A percentile compares a stretch with the other conserved stretches of the same genome.
Conservation (phyloP, 37 sponge, comb jelly and placozoan species). For the Theonella swinhoei region DNA sequence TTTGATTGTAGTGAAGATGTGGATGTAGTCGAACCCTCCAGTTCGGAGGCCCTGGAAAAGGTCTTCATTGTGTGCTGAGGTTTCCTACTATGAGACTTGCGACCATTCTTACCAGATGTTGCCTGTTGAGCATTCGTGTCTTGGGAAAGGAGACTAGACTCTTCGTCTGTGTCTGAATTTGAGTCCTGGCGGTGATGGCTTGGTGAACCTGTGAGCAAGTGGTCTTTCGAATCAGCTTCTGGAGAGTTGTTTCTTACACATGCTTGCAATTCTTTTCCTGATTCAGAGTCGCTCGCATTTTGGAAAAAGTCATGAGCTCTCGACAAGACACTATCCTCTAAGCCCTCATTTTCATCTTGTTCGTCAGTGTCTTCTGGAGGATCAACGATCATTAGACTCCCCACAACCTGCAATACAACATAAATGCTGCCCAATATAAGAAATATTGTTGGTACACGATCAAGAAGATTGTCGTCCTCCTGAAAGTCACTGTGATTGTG, state of each 20-base stretch:
- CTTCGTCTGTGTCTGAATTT: too few species aligned
- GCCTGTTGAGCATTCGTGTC: background rate
- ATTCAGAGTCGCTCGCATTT: background rate
- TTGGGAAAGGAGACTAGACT: background rate
- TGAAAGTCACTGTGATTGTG: constrained; percentile 49
- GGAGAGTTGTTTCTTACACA: background rate
- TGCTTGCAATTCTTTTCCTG: background rate
- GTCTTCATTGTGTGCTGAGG: background rate
- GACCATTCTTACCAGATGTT: background rate
- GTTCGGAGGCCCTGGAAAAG: background rate
- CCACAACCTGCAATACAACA: constrained; percentile 70
- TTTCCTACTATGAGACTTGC: background rate
- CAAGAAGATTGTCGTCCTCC: constrained; percentile 58
- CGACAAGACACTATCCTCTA: background rate
- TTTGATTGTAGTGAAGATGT: background rate
- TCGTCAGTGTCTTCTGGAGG: constrained; percentile 33
- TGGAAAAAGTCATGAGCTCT: background rate
- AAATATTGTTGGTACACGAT: constrained; percentile 73
- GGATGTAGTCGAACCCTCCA: constrained; percentile 5
- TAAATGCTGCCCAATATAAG: constrained; percentile 75
- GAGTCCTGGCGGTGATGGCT: background rate
- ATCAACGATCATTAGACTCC: constrained; percentile 65
- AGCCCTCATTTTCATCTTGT: background rate
- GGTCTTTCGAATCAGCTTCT: background rate
- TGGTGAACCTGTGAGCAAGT: too few species aligned